Conservation (phyloP, 2,113 vertebrate species). For the Paralichthys olivaceus region DNA sequence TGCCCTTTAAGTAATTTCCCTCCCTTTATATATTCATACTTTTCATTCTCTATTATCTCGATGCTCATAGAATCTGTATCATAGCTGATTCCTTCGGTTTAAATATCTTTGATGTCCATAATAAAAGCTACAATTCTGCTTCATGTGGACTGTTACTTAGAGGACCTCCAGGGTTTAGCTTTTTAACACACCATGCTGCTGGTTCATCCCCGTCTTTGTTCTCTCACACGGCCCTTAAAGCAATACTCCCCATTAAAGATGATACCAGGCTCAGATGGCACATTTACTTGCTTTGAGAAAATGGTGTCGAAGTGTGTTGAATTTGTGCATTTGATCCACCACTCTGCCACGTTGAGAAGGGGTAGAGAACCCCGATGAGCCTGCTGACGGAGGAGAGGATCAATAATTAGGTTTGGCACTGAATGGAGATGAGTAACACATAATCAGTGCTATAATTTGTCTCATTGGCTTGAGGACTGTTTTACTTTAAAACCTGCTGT, state of each 20-base stretch:
- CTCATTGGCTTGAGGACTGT: slow-evolving; percentile 1
- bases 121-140: background rate
- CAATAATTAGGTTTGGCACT: slow-evolving; percentile 22
- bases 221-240: slow-evolving; percentile 23
- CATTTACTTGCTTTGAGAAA: slow-evolving; percentile 8
- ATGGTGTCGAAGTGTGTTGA: slow-evolving; percentile 7
- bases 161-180: slow-evolving; percentile 6
- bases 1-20: slow-evolving; percentile 5
- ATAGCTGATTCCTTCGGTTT: background rate
- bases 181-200: slow-evolving; percentile 42
- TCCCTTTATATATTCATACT: background rate
- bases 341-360: background rate
- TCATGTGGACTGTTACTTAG: background rate
- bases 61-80: background rate
- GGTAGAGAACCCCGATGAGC: background rate
- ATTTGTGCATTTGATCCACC: slow-evolving; percentile 30
- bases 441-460: slow-evolving; percentile 8
- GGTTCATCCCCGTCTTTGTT: slow-evolving; percentile 31
- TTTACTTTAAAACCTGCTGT: background rate
- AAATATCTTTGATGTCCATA: background rate
- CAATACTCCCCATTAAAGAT: background rate
- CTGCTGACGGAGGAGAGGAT: slow-evolving; percentile 2
- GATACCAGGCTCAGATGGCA: slow-evolving; percentile 19
- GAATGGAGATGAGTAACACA: slow-evolving; percentile 27
- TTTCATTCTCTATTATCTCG: background rate